Conservation (phyloP, 2,113 vertebrate species). For the Pantherophis guttatus region DNA sequence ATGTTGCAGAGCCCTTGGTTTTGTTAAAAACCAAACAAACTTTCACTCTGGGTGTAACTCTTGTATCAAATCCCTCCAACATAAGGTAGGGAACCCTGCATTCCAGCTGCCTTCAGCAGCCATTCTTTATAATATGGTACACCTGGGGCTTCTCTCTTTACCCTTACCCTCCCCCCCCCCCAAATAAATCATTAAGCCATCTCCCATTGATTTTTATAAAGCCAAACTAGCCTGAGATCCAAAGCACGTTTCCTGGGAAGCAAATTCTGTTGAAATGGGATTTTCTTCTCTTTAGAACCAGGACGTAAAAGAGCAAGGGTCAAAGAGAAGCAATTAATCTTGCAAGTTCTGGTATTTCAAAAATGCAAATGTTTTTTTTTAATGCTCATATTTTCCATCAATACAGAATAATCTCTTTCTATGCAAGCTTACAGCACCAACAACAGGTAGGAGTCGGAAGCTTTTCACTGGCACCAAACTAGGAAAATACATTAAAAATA, state of each 20-base stretch:
- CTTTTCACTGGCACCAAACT: neutral
- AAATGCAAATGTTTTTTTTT: neutral
- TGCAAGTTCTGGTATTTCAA: constrained; percentile 2
- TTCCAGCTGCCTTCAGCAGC: neutral
- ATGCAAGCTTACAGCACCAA: constrained; percentile 2
- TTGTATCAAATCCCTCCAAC: neutral
- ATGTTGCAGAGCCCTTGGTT: neutral
- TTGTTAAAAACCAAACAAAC: neutral
- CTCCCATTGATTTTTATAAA: constrained; percentile 1
- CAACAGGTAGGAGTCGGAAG: neutral
- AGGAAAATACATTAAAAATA: neutral
- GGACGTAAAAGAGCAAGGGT: neutral
- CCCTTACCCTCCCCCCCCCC: neutral
- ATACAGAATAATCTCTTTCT: neutral
- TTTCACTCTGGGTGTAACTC: neutral
- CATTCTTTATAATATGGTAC: neutral
- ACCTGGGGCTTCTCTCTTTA: neutral
- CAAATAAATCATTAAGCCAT: neutral
- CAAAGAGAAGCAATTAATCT: constrained; percentile 10
- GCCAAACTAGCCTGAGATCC: neutral
- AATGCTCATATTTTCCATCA: neutral
- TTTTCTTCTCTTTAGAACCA: constrained; percentile 5
- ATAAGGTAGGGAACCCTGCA: neutral
- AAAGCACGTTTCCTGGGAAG: constrained; percentile 3
- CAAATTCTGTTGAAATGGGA: neutral